Evolutionary conservation across 2,113 vertebrate genomes (phyloP).

Genomic region (Platichthys stellatus): DNA sequence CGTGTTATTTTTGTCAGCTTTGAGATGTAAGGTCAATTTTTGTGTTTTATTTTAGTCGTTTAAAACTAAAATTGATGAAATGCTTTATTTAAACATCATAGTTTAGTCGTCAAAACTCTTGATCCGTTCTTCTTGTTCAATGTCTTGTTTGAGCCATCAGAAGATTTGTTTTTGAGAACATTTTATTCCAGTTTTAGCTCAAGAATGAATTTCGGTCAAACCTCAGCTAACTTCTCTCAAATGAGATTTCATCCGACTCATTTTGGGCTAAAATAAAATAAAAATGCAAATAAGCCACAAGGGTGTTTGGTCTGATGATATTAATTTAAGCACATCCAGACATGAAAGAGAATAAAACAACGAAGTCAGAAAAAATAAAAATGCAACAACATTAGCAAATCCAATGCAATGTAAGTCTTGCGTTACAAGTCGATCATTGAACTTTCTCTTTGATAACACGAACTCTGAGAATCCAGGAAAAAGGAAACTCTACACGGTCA

Average conservation of each 20-base stretch:
- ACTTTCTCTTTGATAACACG: not conserved
- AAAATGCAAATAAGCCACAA: conserved; percentile 3
- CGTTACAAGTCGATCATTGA: not conserved
- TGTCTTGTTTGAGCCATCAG: not conserved
- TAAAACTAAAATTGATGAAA: too few species aligned
- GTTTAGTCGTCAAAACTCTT: not conserved
- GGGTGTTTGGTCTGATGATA: conserved; percentile 5
- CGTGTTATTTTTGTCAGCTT: not conserved
- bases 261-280: not conserved
- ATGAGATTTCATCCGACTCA: not conserved
- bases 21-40: too few species aligned
- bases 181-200: not conserved
- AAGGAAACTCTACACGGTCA: not conserved
- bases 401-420: not conserved
- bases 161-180: not conserved
- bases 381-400: conserved; percentile 3
- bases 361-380: not conserved
- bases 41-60: too few species aligned
- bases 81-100: not conserved
- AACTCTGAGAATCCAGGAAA: not conserved
- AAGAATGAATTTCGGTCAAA: not conserved
- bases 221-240: not conserved
- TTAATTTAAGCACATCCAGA: not conserved
- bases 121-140: fast-evolving
- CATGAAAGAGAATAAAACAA: conserved; percentile 14